Percentiles rank a stretch among this genome's conserved stretches.
These are phyloP conservation scores for Trachymyrmex cornetzi DNA, from an alignment of 1,140 invertebrate genomes.

Conservation along the genomic window DNA sequence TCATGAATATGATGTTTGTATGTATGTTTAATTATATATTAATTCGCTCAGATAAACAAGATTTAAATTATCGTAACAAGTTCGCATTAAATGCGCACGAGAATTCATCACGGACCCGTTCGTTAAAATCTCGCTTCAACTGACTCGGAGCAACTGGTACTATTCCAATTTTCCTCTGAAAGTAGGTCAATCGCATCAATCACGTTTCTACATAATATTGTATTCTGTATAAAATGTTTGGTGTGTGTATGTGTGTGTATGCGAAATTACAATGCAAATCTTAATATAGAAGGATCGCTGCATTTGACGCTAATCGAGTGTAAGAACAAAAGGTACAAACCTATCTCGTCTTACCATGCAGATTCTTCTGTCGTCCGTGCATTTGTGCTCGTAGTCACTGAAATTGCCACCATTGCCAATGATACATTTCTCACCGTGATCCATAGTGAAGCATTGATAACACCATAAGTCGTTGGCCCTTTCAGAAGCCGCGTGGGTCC, in stretches of 20 bases:
- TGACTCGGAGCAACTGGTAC: not conserved
- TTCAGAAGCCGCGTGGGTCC: constrained; percentile 91
- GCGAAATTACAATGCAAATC: not conserved
- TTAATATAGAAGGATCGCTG: not conserved
- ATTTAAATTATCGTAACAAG: constrained; percentile 19
- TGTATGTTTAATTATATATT: constrained; percentile 28
- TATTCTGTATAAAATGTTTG: not conserved
- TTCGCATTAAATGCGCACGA: not conserved
- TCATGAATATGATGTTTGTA: not conserved
- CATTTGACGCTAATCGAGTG: not conserved
- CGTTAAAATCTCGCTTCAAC: constrained; percentile 5
- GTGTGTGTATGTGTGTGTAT: not conserved
- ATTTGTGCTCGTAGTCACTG: constrained; percentile 90
- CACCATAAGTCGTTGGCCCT: constrained; percentile 92
- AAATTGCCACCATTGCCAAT: constrained; percentile 88
- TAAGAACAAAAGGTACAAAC: not conserved
- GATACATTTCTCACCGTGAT: constrained; percentile 90
- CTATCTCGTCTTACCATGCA: constrained; percentile 90
- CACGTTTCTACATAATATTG: constrained; percentile 8
- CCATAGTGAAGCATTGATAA: constrained; percentile 92
- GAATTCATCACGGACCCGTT: constrained; percentile 7
- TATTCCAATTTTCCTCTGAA: constrained; percentile 9
- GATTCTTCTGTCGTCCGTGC: constrained; percentile 90
- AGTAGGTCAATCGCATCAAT: not conserved
- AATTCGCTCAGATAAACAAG: constrained; percentile 30